Evolutionary conservation across 2,113 vertebrate genomes (phyloP).

Genomic region (Brachionichthys hirsutus): DNA sequence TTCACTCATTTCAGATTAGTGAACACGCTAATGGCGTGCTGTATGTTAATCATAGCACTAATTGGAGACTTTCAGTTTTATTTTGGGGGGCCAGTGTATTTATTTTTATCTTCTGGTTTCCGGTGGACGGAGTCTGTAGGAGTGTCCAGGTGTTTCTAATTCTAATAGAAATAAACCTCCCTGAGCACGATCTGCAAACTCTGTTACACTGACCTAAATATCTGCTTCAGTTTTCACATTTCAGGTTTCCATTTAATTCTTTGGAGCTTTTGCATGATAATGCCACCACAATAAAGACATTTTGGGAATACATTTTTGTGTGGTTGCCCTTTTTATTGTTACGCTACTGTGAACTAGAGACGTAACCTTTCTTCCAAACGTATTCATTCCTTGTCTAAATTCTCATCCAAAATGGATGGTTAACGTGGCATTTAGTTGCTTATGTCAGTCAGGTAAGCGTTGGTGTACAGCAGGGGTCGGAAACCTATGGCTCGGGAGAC

Average conservation of each 20-base stretch:
- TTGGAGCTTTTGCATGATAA: conserved; percentile 63
- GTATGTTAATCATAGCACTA: conserved; percentile 21
- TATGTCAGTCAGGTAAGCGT: too few species aligned
- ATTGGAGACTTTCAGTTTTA: background rate
- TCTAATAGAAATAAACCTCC: background rate
- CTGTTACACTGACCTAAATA: conserved; percentile 45
- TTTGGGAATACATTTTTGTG: conserved; percentile 52
- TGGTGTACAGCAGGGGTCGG: too few species aligned
- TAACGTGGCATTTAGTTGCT: too few species aligned
- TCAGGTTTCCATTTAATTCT: conserved; percentile 19
- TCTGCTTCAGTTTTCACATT: conserved; percentile 34
- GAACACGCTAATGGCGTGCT: conserved; percentile 29
- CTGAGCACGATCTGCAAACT: conserved; percentile 3
- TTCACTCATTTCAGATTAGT: conserved; percentile 28
- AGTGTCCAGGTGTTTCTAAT: conserved; percentile 25
- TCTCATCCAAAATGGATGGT: too few species aligned
- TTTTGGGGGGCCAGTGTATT: conserved; percentile 47
- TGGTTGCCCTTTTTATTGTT: background rate
- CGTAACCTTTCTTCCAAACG: too few species aligned
- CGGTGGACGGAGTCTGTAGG: conserved; percentile 33
- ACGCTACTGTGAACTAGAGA: background rate
- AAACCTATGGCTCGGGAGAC: too few species aligned
- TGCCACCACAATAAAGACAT: conserved; percentile 72
- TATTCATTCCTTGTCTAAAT: too few species aligned
- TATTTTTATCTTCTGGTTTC: conserved; percentile 49